Base-by-base conservation (phyloP, 2,797 vertebrate genomes). In the Emydoidea blandingii region DNA sequence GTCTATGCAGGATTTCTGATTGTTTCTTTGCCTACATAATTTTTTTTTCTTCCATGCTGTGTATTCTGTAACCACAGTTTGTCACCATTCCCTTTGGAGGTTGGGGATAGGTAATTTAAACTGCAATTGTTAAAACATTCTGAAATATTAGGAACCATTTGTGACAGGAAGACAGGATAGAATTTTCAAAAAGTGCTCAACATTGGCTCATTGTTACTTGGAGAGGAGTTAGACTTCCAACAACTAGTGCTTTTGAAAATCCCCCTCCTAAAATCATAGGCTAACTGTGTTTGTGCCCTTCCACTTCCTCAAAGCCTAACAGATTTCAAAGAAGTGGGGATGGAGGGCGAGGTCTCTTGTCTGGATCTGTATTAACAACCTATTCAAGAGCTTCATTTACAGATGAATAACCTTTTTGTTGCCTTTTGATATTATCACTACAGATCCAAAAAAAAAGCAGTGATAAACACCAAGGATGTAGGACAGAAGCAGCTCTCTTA, bases 21-120 rank as follows among this genome's bases (percentile, higher is more conserved):
- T 80, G 15, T 6, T 1, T 5, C 37, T 85, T 96, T 78, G 44
- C 85, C 37, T 12, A 18, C 27, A 49, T 31, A 49, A 41, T 9
- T 0, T 5, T 31, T 31, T 54, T 91, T 41, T 2, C 12, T 87
- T 29, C 27, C 54, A 31, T 50, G 5, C 1, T 78, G 76, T 49
- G 90, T 54, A 0, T 0, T 1, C 79, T 57, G 47, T 53, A 23
- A 4, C 21, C 19, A 5, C 49, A 37, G 41, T 57, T 14, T 83
- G 21, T 37, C 53, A 86, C 10, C 5, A 2, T 31, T 79, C 19
- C 6, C 27, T 62, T 76, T 74, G 81, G 44, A 92, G 53, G 27
- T 37, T 96, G 78, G 18, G 4, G 16, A 83, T 14, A 81, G 5
- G 47, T 44, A 86, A 54, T 9, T 50, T 16, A 59, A 94, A 65